Conservation (phyloP, 1,140 invertebrate genomes). For the Lepidurus couesii region DNA sequence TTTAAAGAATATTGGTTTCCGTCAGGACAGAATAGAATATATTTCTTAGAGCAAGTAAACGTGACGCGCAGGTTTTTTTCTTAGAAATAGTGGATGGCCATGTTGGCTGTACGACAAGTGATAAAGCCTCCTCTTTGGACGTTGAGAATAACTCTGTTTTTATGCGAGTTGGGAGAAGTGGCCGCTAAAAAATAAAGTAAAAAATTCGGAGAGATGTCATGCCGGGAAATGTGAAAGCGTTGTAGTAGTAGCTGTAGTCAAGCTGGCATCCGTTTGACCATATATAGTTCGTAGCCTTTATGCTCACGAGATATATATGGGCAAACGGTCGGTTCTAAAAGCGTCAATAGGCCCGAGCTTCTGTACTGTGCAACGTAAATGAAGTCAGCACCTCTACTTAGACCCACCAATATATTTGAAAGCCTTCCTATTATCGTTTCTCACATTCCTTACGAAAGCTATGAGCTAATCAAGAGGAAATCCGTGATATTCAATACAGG, state of each 20-base stretch:
- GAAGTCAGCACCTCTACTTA: constrained; percentile 8
- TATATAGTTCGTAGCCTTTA: neutral
- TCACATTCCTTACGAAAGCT: neutral
- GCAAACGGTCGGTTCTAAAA: neutral
- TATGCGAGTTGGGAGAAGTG: neutral
- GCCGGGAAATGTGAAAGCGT: neutral
- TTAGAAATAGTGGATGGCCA: neutral
- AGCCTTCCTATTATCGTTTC: neutral
- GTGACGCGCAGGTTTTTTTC: neutral
- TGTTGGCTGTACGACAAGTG: neutral
- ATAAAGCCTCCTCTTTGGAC: neutral
- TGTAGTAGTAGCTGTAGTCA: neutral
- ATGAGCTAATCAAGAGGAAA: neutral
- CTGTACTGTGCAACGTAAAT: neutral
- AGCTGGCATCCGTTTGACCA: neutral
- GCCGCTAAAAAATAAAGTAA: neutral
- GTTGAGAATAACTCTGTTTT: neutral
- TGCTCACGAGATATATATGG: constrained; percentile 8
- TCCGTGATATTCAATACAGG: neutral
- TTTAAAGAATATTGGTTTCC: neutral
- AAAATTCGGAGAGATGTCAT: too few relatives aligned
- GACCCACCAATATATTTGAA: constrained; percentile 2
- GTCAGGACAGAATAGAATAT: neutral
- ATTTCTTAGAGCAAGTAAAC: neutral
- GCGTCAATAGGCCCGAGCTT: neutral